A percentile compares a stretch with the other conserved stretches of the same genome.
Evolutionary conservation across 2,797 vertebrate genomes (phyloP).

Genomic region (Emys orbicularis): DNA sequence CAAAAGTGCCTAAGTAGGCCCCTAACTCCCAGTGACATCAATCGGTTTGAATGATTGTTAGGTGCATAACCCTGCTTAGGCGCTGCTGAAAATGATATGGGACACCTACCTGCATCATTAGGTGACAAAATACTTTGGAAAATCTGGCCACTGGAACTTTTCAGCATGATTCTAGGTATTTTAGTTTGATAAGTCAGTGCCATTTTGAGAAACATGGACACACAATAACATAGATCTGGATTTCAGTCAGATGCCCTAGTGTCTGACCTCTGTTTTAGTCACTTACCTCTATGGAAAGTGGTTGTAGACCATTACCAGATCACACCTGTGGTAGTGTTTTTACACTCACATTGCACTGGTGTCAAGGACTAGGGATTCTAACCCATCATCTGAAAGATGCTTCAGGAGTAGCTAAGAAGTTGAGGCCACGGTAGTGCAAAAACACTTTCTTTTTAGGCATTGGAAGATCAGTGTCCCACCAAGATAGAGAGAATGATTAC

Average conservation of each 20-base stretch:
- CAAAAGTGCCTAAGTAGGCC: background rate
- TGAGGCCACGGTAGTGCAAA: constrained; percentile 17
- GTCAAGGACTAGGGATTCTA: constrained; percentile 34
- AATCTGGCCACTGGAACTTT: background rate
- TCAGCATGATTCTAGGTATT: background rate
- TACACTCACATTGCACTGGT: constrained; percentile 3
- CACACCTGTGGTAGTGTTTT: constrained; percentile 34
- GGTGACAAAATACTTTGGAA: background rate
- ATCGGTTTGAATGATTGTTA: background rate
- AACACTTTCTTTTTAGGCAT: background rate
- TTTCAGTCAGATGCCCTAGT: background rate
- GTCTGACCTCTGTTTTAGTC: background rate
- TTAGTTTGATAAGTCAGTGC: background rate
- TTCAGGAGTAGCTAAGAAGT: constrained; percentile 10
- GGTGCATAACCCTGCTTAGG: background rate
- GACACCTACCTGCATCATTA: background rate
- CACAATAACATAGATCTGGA: background rate
- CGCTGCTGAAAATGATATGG: background rate
- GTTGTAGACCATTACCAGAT: constrained; percentile 56
- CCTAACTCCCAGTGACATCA: background rate
- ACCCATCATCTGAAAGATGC: constrained; percentile 19
- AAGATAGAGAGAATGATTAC: constrained; percentile 24
- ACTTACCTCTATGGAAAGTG: background rate
- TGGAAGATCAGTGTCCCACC: background rate
- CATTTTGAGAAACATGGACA: background rate